Evolutionary conservation across 2,888 invertebrate species (phyloP), one percentile per base, ranked within the genome.

Genomic region (Anaspis maculata): DNA sequence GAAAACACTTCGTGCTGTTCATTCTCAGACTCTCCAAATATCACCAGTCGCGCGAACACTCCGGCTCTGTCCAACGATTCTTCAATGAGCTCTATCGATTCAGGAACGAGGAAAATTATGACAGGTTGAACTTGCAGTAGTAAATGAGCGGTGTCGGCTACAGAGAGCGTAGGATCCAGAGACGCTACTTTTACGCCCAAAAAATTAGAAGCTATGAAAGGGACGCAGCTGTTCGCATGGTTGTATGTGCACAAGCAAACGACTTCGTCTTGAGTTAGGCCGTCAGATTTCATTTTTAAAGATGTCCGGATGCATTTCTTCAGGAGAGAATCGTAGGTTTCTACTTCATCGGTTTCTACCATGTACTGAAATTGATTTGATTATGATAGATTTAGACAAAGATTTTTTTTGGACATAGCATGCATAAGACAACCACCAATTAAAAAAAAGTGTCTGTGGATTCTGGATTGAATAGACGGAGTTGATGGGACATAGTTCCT

Each of bases 231-330:
- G 33, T 72, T 62, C 1, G 64, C 25, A 15, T 70, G 68, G 38
- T 66, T 71, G 1, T 65, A 62, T 2, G 67, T 67, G 57, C 71
- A 69, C 1, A 72, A 30, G 1, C 64, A 51, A 19, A 73, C 59
- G 3, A 72, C 63, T 40, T 72, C 72, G 3, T 65, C 64, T 12
- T 36, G 36, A 26, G 53, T 38, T 3, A 72, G 32, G 10, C 67
- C 67, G 27, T 64, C 41, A 2, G 56, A 57, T 34, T 41, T 54
- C 15, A 73, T 52, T 15, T 65, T 59, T 5, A 55, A 57, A 0
- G 73, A 72, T 34, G 69, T 67, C 22, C 63, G 54, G 3, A 71
- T 58, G 2, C 68, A 59, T 14, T 69, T 57, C 15, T 58, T 46
- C 2, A 70, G 44, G 0, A 64, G 55, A 4, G 66, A 64, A 1